Evolutionary conservation across 1,140 invertebrate genomes (phyloP), one percentile per base, ranked within the genome.

Genomic region (Listronotus oregonensis): DNA sequence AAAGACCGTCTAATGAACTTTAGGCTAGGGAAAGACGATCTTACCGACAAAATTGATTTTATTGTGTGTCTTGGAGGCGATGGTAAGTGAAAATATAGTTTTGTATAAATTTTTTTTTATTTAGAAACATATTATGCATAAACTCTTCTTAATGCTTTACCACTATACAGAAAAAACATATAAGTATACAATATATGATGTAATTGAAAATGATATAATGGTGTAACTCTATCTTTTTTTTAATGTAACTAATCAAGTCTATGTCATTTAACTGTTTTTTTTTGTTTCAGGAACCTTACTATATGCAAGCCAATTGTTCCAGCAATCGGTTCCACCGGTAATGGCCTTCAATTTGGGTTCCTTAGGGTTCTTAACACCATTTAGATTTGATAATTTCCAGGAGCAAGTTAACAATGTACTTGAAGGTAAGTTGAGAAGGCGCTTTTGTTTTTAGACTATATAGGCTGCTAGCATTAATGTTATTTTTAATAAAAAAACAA

Each of bases 271-370:
- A 21, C 11, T 42, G 39, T 46, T 39, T 46, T 39, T 46, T 60
- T 34, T 52, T 6, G 8, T 54, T 63, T 44, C 15, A 63, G 60
- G 60, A 9, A 99, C 96, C 0, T 80, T 98, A 0, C 79, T 99
- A 0, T 97, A 99, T 77, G 96, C 96, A 42, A 96, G 94, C 72
- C 88, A 95, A 11, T 81, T 98, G 10, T 98, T 98, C 74, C 86
- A 98, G 88, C 90, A 95, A 86, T 97, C 94, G 10, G 95, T 97
- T 46, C 96, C 96, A 34, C 96, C 96, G 3, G 93, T 98, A 3
- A 97, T 98, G 95, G 95, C 96, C 50, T 98, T 98, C 81, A 95
- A 98, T 80, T 85, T 98, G 66, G 96, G 96, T n/a, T 97, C 95
- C 0, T 81, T 98, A 43, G 96, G 96, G 6, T 98, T 98, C 79